These are phyloP conservation scores for Sebastes variabilis DNA, from an alignment of 2,797 vertebrate species.

Conservation along the genomic window DNA sequence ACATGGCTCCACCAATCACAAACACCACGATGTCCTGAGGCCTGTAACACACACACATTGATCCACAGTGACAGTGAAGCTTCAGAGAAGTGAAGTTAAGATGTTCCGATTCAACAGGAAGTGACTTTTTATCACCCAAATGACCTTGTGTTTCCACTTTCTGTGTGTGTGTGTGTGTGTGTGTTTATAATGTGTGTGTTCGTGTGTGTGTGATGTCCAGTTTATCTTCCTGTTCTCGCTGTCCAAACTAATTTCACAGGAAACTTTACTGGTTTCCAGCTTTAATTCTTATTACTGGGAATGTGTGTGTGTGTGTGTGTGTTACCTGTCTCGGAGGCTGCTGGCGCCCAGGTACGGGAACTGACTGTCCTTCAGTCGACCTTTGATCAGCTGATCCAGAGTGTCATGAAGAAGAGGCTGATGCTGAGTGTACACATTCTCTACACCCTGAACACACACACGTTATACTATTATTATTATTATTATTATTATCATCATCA, in stretches of 20 bases:
- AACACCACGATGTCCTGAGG: slow-evolving; percentile 96
- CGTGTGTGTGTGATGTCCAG: background rate
- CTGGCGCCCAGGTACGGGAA: slow-evolving; percentile 95
- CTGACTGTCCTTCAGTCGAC: slow-evolving; percentile 92
- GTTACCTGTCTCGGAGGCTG: slow-evolving; percentile 92
- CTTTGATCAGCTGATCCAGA: slow-evolving; percentile 95
- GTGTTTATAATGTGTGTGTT: too few relatives aligned
- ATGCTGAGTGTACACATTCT: slow-evolving; percentile 96
- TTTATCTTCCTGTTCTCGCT: too few relatives aligned
- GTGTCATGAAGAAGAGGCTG: slow-evolving; percentile 94
- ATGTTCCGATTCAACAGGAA: background rate
- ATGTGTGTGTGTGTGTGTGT: background rate
- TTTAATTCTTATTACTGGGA: too few relatives aligned
- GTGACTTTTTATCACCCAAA: background rate
- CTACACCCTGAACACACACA: slow-evolving; percentile 85
- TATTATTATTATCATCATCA: too few relatives aligned
- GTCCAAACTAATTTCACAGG: too few relatives aligned
- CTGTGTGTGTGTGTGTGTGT: too few relatives aligned
- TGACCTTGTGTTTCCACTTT: too few relatives aligned
- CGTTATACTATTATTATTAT: too few relatives aligned
- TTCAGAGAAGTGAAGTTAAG: too few relatives aligned
- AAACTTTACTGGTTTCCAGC: too few relatives aligned
- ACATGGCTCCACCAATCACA: slow-evolving; percentile 92
- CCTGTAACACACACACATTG: slow-evolving; percentile 66
- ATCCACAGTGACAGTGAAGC: too few relatives aligned